These are phyloP conservation scores for Eulithis testata DNA, from an alignment of 2,888 invertebrate species.

Conservation along the genomic window DNA sequence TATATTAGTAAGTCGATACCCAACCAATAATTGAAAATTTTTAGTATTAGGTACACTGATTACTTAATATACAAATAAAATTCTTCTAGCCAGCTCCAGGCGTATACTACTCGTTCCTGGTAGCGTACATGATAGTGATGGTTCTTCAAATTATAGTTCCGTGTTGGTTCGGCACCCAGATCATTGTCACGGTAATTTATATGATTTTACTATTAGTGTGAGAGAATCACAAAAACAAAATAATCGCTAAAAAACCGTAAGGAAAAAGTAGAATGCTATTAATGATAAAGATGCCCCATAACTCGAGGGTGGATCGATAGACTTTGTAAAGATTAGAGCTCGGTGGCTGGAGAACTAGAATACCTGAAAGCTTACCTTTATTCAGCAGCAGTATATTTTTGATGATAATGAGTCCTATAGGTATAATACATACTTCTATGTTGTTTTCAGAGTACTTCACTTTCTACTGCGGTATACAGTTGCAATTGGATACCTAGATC, in stretches of 20 bases:
- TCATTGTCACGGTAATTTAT: constrained; percentile 59
- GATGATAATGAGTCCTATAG: too few relatives aligned
- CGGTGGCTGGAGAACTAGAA: too few relatives aligned
- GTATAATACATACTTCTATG: not conserved
- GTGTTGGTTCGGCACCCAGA: constrained; percentile 66
- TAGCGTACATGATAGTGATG: constrained; percentile 61
- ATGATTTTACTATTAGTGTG: too few relatives aligned
- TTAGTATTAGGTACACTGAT: not conserved
- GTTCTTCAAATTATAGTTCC: constrained; percentile 63
- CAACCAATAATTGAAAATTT: not conserved
- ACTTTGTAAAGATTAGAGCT: too few relatives aligned
- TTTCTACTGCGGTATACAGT: constrained; percentile 60
- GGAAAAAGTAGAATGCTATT: too few relatives aligned
- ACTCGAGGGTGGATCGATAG: too few relatives aligned
- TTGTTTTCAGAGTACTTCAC: constrained; percentile 57
- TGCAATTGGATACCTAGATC: constrained; percentile 65
- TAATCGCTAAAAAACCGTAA: too few relatives aligned
- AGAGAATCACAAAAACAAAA: too few relatives aligned
- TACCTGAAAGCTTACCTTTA: too few relatives aligned
- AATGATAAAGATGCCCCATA: too few relatives aligned
- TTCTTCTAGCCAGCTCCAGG: constrained; percentile 56
- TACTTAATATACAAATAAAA: not conserved
- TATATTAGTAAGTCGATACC: constrained; percentile 57
- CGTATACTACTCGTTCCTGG: constrained; percentile 62
- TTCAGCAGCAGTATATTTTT: too few relatives aligned